Base-by-base conservation (phyloP, 2,113 vertebrate species). In the Chloropsis hardwickii region DNA sequence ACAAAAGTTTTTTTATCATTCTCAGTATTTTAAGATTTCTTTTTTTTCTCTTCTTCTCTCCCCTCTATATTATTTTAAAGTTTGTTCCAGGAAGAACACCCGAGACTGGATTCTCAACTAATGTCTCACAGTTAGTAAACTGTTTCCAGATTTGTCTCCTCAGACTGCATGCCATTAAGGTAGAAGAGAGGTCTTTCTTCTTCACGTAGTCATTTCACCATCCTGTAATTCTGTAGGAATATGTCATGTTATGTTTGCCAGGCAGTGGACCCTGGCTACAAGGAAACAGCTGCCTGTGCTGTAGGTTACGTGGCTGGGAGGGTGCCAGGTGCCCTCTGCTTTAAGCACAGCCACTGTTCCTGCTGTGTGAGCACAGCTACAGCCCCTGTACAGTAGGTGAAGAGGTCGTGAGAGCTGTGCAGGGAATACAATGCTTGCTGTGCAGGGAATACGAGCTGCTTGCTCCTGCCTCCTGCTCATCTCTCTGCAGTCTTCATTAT, bases 321-420 rank as follows among this genome's bases (percentile, higher is more conserved):
- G 50, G 19, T 51, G 44, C 92, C 81, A 53, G 57, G 25, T 65
- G 74, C 76, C 71, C 81, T 86, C 93, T 81, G 80, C 83, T 69
- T 73, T n/a, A 7, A 37, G 76, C 48, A 19, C 60, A 76, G 48
- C 39, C 23, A 1, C 39, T 65, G 7, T 47, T 23, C 29, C 58
- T 64, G 72, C 42, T 73, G 12, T 2, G 25, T 71, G 74, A 74
- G 64, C 23, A 40, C 12, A 18, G 31, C 47, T 29, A 0, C 28
- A 21, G 11, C 81, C 40, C 54, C 66, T 10, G 18, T 5, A 8
- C 15, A 2, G 61, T 5, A 28, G 79, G 58, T 65, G 67, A 82
- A 72, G 69, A 72, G 83, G 82, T 42, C 29, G 0, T 64, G 85
- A 69, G 79, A 88, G 78, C 82, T 81, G 86, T 66, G 14, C 9